phyloP scores from a whole-genome alignment of 2,113 vertebrate genomes.

The cattle (Bos taurus) region ARS-UCD2.0 NC_037335.1:35559001-35559500 shows the following conservation, averaged over 20 bases:
- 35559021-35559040: neutral
- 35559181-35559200: neutral
- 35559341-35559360: neutral
- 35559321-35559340: neutral
- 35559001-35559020: neutral
- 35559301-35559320: neutral
- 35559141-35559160: neutral
- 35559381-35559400: neutral
- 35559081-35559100: neutral
- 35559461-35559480: neutral
- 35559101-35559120: neutral
- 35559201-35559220: neutral
- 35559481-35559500: neutral
- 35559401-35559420: neutral
- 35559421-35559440: neutral
- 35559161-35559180: neutral
- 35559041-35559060: neutral
- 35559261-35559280: neutral
- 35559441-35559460: neutral
- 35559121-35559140: neutral
- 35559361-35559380: neutral
- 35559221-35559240: neutral
- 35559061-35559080: neutral
- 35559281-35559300: neutral
- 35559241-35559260: neutral